phyloP scores from a whole-genome alignment of 1,140 invertebrate species.

The Zaprionus davidi region DNA sequence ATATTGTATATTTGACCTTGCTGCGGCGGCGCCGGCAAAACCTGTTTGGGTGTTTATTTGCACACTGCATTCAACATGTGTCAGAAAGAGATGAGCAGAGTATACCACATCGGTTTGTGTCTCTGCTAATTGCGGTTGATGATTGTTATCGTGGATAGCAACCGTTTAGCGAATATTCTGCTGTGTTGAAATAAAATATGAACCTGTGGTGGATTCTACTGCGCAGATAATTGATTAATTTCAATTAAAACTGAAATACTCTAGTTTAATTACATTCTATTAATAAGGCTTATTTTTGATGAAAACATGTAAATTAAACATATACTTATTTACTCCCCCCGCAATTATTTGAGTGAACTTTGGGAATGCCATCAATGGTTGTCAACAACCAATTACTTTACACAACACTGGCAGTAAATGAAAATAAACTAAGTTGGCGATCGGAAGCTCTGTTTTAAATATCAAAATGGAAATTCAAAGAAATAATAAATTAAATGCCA shows the following conservation, averaged over 20 bases:
- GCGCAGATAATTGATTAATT: background rate
- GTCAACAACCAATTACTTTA: background rate
- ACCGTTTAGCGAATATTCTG: background rate
- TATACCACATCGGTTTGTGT: background rate
- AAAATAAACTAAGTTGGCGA: background rate
- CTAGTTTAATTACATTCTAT: too few relatives aligned
- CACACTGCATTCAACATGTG: constrained; percentile 32
- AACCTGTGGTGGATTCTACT: background rate
- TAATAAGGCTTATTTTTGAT: too few relatives aligned
- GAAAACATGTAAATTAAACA: background rate
- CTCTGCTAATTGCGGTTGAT: background rate
- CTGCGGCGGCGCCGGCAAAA: background rate
- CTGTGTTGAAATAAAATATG: background rate
- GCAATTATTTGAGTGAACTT: background rate
- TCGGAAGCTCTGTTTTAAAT: background rate
- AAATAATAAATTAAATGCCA: background rate
- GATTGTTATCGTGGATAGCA: background rate
- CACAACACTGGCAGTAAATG: background rate
- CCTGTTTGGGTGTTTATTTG: background rate
- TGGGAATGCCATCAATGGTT: background rate
- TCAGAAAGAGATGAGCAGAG: constrained; percentile 28
- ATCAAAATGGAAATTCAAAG: constrained; percentile 24
- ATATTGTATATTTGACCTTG: constrained; percentile 43
- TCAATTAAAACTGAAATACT: background rate
- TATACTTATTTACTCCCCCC: background rate